These are phyloP conservation scores for Drosophila dives DNA, from an alignment of 2,888 invertebrate genomes.

Conservation along the genomic window DNA sequence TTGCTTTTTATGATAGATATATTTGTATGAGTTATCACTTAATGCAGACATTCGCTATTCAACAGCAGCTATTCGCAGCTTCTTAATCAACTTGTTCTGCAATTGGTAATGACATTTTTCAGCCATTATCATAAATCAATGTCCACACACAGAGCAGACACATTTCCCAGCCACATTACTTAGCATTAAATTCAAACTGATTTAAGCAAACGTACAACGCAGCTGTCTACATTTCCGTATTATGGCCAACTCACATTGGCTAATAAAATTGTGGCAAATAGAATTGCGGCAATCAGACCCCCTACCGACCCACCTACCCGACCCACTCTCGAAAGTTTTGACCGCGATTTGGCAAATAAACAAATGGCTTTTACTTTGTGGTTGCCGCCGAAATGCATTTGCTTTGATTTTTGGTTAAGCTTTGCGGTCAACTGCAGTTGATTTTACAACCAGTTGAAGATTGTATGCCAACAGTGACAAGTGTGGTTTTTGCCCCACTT, in stretches of 20 bases:
- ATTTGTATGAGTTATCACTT: not conserved
- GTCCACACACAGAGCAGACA: constrained; percentile 35
- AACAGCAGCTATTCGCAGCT: not conserved
- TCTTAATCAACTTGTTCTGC: constrained; percentile 10
- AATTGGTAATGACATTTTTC: constrained; percentile 30
- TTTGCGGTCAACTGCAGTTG: constrained; percentile 29
- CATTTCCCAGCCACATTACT: constrained; percentile 50
- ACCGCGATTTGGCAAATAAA: constrained; percentile 57
- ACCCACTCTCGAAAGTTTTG: constrained; percentile 8
- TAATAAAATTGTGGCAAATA: constrained; percentile 22
- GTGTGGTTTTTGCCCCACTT: not conserved
- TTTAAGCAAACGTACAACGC: constrained; percentile 53
- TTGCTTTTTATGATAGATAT: not conserved
- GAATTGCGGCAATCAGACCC: constrained; percentile 14
- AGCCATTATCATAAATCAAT: constrained; percentile 45
- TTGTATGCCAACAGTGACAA: constrained; percentile 4
- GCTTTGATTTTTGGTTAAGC: constrained; percentile 54
- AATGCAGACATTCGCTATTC: not conserved
- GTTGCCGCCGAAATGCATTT: constrained; percentile 55
- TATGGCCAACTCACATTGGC: constrained; percentile 30
- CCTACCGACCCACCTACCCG: not conserved
- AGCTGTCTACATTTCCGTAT: constrained; percentile 67
- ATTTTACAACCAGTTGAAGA: constrained; percentile 21
- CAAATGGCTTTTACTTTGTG: constrained; percentile 61
- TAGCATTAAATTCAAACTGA: constrained; percentile 33